Conservation (phyloP, 2,888 invertebrate species). For the Torymus aiolomorphi region DNA sequence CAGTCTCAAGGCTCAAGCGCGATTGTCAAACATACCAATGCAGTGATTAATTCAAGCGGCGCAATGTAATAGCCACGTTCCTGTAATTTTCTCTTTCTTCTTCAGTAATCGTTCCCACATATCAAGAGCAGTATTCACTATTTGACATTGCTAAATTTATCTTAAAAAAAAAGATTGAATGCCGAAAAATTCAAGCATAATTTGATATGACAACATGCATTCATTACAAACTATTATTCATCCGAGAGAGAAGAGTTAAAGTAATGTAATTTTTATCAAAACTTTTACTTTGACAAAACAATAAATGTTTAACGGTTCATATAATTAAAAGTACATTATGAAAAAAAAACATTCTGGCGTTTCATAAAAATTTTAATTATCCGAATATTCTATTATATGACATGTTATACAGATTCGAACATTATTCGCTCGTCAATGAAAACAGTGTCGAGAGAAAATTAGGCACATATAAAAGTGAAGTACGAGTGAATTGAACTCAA, state of each 20-base stretch:
- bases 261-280: too few species aligned
- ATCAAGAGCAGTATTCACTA: constrained; percentile 26
- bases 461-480: constrained; percentile 61
- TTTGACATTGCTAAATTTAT: too few species aligned
- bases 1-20: constrained; percentile 70
- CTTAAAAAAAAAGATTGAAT: too few species aligned
- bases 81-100: constrained; percentile 6
- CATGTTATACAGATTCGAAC: constrained; percentile 27
- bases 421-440: constrained; percentile 28
- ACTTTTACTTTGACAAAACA: too few species aligned
- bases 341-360: neutral
- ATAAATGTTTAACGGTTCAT: too few species aligned
- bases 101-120: neutral
- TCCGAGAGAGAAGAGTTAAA: too few species aligned
- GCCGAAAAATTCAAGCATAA: too few species aligned
- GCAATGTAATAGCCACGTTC: constrained; percentile 44
- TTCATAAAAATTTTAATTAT: neutral
- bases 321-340: too few species aligned
- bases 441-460: constrained; percentile 52
- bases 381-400: constrained; percentile 11
- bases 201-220: too few species aligned
- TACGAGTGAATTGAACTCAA: constrained; percentile 58
- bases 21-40: constrained; percentile 71
- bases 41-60: constrained; percentile 55
- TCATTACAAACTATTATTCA: too few species aligned